Conservation (phyloP, 2,888 invertebrate species). For the Nomada flava region DNA sequence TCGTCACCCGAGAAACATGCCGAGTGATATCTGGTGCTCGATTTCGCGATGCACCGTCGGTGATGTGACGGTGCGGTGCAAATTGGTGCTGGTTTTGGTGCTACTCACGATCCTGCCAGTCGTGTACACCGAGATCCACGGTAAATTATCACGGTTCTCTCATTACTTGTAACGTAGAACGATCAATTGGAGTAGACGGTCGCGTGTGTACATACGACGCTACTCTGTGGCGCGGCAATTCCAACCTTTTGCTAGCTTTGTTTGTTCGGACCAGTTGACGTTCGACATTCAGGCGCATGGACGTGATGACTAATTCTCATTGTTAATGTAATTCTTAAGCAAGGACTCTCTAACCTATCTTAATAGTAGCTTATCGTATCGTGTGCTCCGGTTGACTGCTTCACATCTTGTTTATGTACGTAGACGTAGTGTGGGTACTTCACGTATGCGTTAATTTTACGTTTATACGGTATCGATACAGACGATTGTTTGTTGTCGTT, state of each 20-base stretch:
- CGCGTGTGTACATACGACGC: not conserved
- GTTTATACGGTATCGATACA: not conserved
- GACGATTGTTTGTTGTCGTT: not conserved
- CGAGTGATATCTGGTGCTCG: conserved; percentile 76
- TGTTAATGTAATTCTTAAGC: not conserved
- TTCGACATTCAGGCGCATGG: not conserved
- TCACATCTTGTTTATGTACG: not conserved
- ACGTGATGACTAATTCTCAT: not conserved
- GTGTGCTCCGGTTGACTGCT: not conserved
- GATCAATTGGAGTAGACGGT: not conserved
- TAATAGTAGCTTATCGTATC: conserved; percentile 2
- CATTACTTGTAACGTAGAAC: not conserved
- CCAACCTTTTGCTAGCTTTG: not conserved
- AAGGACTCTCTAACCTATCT: not conserved
- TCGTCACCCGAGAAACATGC: conserved; percentile 73
- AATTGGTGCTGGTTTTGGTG: conserved; percentile 75
- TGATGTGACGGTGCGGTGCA: conserved; percentile 71
- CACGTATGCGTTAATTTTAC: not conserved
- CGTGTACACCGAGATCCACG: conserved; percentile 73
- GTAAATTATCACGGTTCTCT: conserved; percentile 70
- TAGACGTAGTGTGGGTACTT: not conserved
- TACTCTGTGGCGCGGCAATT: not conserved
- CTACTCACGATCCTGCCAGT: conserved; percentile 70
- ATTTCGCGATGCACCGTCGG: conserved; percentile 56
- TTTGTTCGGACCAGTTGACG: conserved; percentile 10